phyloP scores from a whole-genome alignment of 2,888 invertebrate genomes.

The Latrodectus hesperus region DNA sequence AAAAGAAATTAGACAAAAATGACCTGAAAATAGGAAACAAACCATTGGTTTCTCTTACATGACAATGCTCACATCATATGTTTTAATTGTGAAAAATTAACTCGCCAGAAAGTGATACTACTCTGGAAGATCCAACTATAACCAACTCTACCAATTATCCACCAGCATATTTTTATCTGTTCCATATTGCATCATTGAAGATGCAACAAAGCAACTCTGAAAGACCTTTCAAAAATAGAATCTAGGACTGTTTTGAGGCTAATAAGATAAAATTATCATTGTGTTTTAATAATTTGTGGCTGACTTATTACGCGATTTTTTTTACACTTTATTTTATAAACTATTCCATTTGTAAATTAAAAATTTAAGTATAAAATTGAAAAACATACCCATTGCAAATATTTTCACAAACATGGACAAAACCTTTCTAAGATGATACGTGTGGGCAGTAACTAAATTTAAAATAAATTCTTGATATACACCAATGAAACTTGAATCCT shows the following conservation, averaged over 20 bases:
- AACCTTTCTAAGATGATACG: constrained; percentile 80
- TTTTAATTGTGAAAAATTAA: neutral
- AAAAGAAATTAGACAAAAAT: constrained; percentile 8
- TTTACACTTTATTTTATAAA: constrained; percentile 78
- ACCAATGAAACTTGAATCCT: constrained; percentile 77
- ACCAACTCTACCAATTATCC: neutral
- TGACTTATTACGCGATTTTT: constrained; percentile 78
- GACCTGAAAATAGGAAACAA: neutral
- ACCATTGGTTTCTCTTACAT: neutral
- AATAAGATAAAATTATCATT: too few species aligned
- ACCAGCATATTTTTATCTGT: neutral
- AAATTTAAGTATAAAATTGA: constrained; percentile 72
- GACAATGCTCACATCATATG: neutral
- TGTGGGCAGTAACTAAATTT: constrained; percentile 82
- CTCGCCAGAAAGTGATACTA: neutral
- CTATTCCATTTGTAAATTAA: constrained; percentile 2
- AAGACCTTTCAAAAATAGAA: too few species aligned
- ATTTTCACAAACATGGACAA: constrained; percentile 80
- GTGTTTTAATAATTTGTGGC: too few species aligned
- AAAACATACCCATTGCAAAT: constrained; percentile 80
- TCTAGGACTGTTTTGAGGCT: too few species aligned
- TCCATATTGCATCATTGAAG: too few species aligned
- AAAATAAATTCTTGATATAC: constrained; percentile 81
- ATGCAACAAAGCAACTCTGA: too few species aligned
- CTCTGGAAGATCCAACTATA: neutral